phyloP scores from a whole-genome alignment of 2,797 vertebrate species.

The Premnoplex brunnescens region DNA sequence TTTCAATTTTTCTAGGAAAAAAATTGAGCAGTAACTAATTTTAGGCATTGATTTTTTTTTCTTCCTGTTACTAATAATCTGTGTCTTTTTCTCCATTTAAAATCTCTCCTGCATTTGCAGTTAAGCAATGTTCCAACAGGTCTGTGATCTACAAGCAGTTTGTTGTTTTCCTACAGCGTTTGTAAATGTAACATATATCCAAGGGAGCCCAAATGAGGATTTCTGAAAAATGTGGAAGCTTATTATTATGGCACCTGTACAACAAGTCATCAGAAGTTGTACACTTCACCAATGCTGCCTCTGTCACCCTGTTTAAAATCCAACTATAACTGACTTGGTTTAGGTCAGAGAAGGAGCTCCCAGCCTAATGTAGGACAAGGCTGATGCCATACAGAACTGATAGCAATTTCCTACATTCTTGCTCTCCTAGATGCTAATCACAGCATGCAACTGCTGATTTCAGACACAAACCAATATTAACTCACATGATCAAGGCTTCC shows the following conservation, averaged over 20 bases:
- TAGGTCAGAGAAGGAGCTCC: background rate
- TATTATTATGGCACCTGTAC: background rate
- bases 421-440: background rate
- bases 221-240: background rate
- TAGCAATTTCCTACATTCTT: rapidly evolving
- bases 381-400: background rate
- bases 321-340: background rate
- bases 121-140: background rate
- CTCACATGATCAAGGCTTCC: constrained; percentile 99
- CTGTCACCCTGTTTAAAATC: background rate
- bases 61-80: background rate
- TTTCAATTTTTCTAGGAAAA: background rate
- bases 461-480: background rate
- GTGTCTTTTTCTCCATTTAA: background rate
- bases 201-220: background rate
- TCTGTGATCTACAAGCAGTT: background rate
- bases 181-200: background rate
- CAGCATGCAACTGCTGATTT: background rate
- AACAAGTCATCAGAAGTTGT: background rate
- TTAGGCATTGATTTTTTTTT: background rate
- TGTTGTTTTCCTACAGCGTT: background rate
- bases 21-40: background rate
- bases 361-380: background rate
- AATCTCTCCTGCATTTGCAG: background rate
- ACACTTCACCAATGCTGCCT: background rate